phyloP scores from a whole-genome alignment of 1,140 invertebrate species.

The Asbolus verrucosus region DNA sequence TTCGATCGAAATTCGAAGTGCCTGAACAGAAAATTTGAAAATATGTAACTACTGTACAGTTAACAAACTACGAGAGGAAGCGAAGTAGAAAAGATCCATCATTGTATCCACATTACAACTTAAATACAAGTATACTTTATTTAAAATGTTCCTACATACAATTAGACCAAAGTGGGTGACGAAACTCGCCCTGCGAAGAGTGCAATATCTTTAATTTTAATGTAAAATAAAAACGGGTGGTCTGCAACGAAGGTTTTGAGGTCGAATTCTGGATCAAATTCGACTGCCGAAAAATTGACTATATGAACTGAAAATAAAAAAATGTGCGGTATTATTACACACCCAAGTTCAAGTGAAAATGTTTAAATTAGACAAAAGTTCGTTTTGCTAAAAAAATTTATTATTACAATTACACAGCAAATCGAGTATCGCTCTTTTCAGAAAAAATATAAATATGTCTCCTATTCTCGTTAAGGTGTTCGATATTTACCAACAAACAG shows the following conservation, averaged over 20 bases:
- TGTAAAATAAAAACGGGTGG: too few species aligned
- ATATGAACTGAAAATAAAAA: too few species aligned
- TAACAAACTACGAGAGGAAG: too few species aligned
- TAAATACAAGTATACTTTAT: too few species aligned
- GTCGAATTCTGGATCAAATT: too few species aligned
- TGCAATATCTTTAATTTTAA: background rate
- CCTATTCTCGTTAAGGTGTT: background rate
- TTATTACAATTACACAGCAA: conserved; percentile 25
- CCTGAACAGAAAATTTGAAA: conserved; percentile 18
- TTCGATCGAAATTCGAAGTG: conserved; percentile 13
- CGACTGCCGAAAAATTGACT: too few species aligned
- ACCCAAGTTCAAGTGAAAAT: too few species aligned
- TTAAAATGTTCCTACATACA: background rate
- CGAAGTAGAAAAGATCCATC: too few species aligned
- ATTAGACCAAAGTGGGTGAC: background rate
- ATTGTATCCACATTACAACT: too few species aligned
- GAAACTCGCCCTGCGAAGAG: background rate
- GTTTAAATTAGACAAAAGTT: background rate
- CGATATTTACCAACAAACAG: conserved; percentile 15
- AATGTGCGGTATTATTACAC: too few species aligned
- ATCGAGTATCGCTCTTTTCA: background rate
- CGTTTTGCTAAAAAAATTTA: conserved; percentile 4
- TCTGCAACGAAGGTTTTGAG: too few species aligned
- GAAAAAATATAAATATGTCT: background rate
- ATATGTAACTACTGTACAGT: background rate